Evolutionary conservation across 2,888 invertebrate species (phyloP).

Genomic region (Eretmocerus hayati): DNA sequence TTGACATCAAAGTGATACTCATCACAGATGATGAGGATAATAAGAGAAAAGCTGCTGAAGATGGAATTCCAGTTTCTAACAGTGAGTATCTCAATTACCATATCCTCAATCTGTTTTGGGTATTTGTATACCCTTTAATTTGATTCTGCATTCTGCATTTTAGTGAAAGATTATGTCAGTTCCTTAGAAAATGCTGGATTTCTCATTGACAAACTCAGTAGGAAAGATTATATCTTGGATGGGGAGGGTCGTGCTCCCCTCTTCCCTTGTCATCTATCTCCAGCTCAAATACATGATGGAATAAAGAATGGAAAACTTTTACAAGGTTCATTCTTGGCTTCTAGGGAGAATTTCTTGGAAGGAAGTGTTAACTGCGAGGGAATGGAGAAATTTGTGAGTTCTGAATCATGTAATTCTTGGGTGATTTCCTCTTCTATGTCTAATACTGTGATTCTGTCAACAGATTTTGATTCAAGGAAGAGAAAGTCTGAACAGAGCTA

Average conservation of each 20-base stretch:
- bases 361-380: constrained; percentile 77
- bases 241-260: constrained; percentile 57
- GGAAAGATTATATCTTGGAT: constrained; percentile 58
- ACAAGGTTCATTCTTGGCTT: constrained; percentile 79
- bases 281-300: constrained; percentile 69
- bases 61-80: constrained; percentile 64
- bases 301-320: constrained; percentile 67
- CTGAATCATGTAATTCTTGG: no score
- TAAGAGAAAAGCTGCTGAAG: constrained; percentile 61
- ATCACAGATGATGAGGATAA: constrained; percentile 81
- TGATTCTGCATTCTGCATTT: constrained; percentile 25
- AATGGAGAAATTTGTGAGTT: constrained; percentile 70
- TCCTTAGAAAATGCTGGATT: constrained; percentile 61
- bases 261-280: constrained; percentile 79
- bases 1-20: constrained; percentile 60
- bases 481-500: constrained; percentile 80
- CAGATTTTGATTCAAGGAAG: constrained; percentile 69
- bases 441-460: no score
- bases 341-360: constrained; percentile 90
- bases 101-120: constrained; percentile 2
- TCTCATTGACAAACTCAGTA: constrained; percentile 76
- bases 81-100: constrained; percentile 48
- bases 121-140: constrained; percentile 6
- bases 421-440: constrained; percentile 2
- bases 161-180: constrained; percentile 70